These are phyloP conservation scores for Polyploca ridens DNA, from an alignment of 2,888 invertebrate genomes.

Conservation along the genomic window DNA sequence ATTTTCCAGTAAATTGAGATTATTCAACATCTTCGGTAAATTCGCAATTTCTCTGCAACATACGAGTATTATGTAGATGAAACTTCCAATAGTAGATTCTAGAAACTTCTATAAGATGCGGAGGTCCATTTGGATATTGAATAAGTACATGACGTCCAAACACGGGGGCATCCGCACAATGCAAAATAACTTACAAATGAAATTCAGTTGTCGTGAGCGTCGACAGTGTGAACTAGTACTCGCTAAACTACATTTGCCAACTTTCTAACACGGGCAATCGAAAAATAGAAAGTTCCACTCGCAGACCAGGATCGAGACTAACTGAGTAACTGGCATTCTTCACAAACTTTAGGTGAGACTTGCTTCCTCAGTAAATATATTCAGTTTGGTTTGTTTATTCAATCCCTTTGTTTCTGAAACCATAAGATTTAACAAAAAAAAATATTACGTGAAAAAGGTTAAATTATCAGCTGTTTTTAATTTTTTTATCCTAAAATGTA, in stretches of 20 bases:
- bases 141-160: constrained; percentile 27
- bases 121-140: constrained; percentile 9
- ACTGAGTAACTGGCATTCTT: constrained; percentile 80
- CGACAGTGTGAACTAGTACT: constrained; percentile 64
- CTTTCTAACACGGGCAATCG: constrained; percentile 80
- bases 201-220: constrained; percentile 63
- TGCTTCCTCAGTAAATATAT: constrained; percentile 65
- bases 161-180: constrained; percentile 49
- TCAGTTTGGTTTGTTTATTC: constrained; percentile 62
- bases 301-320: constrained; percentile 64
- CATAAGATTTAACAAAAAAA: background rate
- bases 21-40: background rate
- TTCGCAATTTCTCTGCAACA: background rate
- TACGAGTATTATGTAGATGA: background rate
- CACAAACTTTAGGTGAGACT: constrained; percentile 69
- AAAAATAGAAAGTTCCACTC: constrained; percentile 77
- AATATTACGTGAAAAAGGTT: background rate
- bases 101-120: background rate
- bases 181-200: constrained; percentile 65
- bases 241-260: constrained; percentile 74
- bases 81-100: background rate
- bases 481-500: no score
- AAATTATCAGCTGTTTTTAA: no score
- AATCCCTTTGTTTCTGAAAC: constrained; percentile 43
- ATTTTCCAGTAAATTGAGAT: constrained; percentile 3